These are phyloP conservation scores for Heliconius cydno DNA, from an alignment of 2,888 invertebrate species.

Conservation along the genomic window DNA sequence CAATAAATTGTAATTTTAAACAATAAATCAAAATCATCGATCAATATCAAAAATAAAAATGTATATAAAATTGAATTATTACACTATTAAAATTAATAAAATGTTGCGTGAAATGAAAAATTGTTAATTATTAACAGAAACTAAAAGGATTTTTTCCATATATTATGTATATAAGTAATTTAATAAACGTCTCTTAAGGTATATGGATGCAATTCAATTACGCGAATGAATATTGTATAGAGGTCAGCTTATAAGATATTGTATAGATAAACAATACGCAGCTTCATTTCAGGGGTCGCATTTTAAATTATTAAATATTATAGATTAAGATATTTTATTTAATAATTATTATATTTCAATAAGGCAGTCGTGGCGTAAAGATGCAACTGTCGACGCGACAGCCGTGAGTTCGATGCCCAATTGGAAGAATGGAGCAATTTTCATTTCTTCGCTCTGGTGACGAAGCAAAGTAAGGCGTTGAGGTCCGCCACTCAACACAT, in stretches of 20 bases:
- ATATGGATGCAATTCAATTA: slow-evolving; percentile 51
- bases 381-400: not conserved
- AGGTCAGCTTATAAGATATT: slow-evolving; percentile 49
- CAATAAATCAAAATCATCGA: not conserved
- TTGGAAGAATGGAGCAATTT: not conserved
- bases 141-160: not conserved
- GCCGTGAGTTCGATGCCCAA: not conserved
- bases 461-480: too few relatives aligned
- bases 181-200: slow-evolving; percentile 25
- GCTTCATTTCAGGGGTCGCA: slow-evolving; percentile 42
- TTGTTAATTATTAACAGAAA: slow-evolving; percentile 5
- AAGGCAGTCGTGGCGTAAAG: too few relatives aligned
- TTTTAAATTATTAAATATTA: not conserved
- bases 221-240: slow-evolving; percentile 49
- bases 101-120: not conserved
- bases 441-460: too few relatives aligned
- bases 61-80: slow-evolving; percentile 6
- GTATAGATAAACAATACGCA: slow-evolving; percentile 66
- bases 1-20: not conserved
- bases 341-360: too few relatives aligned
- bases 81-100: slow-evolving; percentile 22
- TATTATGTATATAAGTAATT: slow-evolving; percentile 25
- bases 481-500: too few relatives aligned
- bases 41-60: slow-evolving; percentile 5
- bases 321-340: too few relatives aligned